Base-by-base conservation (phyloP, 2,888 invertebrate species). In the Athrips mouffetella region DNA sequence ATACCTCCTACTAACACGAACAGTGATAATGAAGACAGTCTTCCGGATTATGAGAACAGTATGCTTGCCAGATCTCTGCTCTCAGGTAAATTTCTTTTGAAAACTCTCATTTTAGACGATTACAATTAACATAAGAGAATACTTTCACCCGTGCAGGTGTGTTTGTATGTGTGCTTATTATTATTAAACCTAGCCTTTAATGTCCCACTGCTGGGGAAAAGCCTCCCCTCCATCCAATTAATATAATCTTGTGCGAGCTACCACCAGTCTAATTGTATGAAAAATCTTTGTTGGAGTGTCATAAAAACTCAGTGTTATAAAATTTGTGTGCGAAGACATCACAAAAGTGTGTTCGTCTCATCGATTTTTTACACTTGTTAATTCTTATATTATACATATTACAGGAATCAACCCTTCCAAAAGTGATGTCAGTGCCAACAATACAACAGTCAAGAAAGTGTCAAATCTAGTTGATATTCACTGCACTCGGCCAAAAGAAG, bases 11-110 rank as follows among this genome's bases (percentile, higher is more conserved):
- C 68, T 51, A 67, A 63, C 42, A 63, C 65, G 31, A 76, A 74
- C 54, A 75, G 76, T 13, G 88, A 88, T 60, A 86, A 82, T 71
- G 84, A 87, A 51, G 85, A 88, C 41, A 83, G 81, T 68, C 79
- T 83, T 62, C 86, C 89, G 29, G 86, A 85, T 72, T 89, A 89
- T 58, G 89, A 89, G 63, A 89, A 89, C 61, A 89, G 89, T 51
- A 89, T 89, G 89, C 82, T 89, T 66, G 89, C 89, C 62, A 77
- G 89, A 57, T 89, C 89, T 47, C 67, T 89, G 49, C 68, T 89
- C 6, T 88, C 88, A 73, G 89, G 89, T 89, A 64, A 37, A 11
- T 2, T 8, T 52, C 52, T 50, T 13, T 21, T 47, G n/a, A 3
- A 39, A 13, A 44, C 20, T 45, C 8, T 30, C 1, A 2, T 31